Conservation (phyloP, 2,113 vertebrate genomes). For the Sorex araneus region DNA sequence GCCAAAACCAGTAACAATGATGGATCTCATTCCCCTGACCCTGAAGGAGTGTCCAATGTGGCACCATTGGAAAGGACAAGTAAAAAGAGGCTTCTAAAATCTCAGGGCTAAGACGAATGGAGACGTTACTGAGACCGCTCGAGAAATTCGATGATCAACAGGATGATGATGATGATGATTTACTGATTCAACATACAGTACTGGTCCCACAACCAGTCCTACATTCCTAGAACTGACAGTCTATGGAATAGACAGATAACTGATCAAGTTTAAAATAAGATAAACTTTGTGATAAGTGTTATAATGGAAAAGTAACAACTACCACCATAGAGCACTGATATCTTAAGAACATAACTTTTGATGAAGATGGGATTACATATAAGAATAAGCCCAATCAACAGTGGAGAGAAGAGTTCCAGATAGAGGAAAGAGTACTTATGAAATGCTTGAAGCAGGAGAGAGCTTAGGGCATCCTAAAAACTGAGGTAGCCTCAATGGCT, state of each 20-base stretch:
- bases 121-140: too few species aligned
- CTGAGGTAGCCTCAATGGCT: not conserved
- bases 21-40: too few species aligned
- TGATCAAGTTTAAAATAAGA: not conserved
- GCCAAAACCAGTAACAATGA: too few species aligned
- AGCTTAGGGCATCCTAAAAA: not conserved
- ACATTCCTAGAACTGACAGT: not conserved
- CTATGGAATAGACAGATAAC: not conserved
- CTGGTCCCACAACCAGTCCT: not conserved
- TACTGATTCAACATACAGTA: conserved; percentile 6
- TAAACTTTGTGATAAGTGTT: not conserved
- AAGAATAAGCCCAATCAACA: conserved; percentile 9
- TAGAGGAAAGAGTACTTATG: not conserved
- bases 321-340: not conserved
- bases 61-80: too few species aligned
- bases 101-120: too few species aligned
- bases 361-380: not conserved
- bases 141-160: too few species aligned
- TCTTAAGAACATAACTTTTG: conserved; percentile 1
- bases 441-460: not conserved
- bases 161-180: too few species aligned
- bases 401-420: not conserved
- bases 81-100: too few species aligned
- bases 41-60: too few species aligned
- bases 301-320: not conserved